phyloP scores from a whole-genome alignment of 2,888 invertebrate species.

The Rhaphigaster nebulosa region DNA sequence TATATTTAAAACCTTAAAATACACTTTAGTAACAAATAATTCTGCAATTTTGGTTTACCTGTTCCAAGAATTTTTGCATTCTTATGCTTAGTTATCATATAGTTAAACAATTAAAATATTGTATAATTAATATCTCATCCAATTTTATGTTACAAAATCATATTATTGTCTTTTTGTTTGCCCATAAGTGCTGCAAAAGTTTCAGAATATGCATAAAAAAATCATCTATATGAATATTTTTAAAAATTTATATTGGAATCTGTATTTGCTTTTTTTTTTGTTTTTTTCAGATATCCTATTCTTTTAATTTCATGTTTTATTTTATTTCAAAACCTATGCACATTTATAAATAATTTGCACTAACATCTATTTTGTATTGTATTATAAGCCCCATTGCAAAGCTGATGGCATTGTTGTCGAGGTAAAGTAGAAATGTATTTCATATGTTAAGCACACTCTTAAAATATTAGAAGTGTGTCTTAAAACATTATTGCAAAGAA shows the following conservation, averaged over 20 bases:
- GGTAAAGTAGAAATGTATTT: conserved; percentile 77
- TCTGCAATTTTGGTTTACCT: neutral
- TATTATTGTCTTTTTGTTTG: neutral
- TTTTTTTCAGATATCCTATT: neutral
- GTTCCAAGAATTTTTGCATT: neutral
- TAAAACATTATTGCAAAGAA: conserved; percentile 2
- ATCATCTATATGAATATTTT: neutral
- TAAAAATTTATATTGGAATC: neutral
- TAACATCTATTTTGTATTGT: conserved; percentile 65
- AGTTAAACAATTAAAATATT: neutral
- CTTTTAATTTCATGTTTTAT: conserved; percentile 3
- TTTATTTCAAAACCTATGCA: conserved; percentile 54
- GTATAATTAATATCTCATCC: neutral
- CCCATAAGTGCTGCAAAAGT: neutral
- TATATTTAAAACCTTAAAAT: neutral
- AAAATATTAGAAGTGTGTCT: conserved; percentile 43
- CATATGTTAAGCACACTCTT: conserved; percentile 42
- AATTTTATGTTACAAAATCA: neutral
- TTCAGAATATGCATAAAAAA: neutral
- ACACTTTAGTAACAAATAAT: neutral
- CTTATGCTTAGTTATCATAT: neutral
- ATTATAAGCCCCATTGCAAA: conserved; percentile 85
- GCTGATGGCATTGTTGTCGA: conserved; percentile 93
- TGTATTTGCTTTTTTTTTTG: neutral
- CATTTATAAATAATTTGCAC: conserved; percentile 63